Evolutionary conservation across 2,797 vertebrate genomes (phyloP).

Genomic region (Sebastes minor): DNA sequence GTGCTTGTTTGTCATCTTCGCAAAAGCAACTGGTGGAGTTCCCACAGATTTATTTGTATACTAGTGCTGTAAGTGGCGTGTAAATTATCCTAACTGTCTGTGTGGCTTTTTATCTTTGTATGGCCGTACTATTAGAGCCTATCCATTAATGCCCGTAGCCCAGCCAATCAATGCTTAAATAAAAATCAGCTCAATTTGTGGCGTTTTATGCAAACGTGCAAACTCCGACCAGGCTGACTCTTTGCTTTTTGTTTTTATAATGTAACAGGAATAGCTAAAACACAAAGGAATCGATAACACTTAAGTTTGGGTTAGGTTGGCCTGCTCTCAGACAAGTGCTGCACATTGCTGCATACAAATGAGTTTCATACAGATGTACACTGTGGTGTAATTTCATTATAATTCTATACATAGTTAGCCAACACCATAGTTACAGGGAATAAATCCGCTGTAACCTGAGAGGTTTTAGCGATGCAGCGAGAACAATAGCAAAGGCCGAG

Average conservation of each 20-base stretch:
- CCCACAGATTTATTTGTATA: slow-evolving; percentile 87
- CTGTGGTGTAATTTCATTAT: slow-evolving; percentile 72
- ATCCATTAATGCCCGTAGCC: slow-evolving; percentile 82
- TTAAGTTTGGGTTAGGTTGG: slow-evolving; percentile 76
- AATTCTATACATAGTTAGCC: slow-evolving; percentile 67
- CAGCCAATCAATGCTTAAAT: slow-evolving; percentile 84
- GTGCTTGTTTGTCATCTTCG: slow-evolving; percentile 87
- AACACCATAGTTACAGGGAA: slow-evolving; percentile 50
- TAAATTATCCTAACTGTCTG: slow-evolving; percentile 88
- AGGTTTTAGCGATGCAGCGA: slow-evolving; percentile 26
- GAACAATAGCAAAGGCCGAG: neutral
- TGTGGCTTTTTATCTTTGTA: slow-evolving; percentile 87
- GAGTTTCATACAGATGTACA: slow-evolving; percentile 66
- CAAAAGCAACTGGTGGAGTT: slow-evolving; percentile 86
- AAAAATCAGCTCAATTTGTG: slow-evolving; percentile 81
- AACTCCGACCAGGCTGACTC: slow-evolving; percentile 67
- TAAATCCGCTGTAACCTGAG: slow-evolving; percentile 49
- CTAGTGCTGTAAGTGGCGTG: slow-evolving; percentile 88
- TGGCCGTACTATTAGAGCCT: slow-evolving; percentile 83
- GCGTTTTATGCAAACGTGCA: slow-evolving; percentile 77
- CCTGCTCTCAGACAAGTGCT: slow-evolving; percentile 69
- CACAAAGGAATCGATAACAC: slow-evolving; percentile 79
- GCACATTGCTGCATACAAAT: slow-evolving; percentile 73
- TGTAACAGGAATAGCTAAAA: slow-evolving; percentile 77
- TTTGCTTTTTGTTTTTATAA: slow-evolving; percentile 75